These are phyloP conservation scores for Drosophila tristis DNA, from an alignment of 1,140 invertebrate genomes.

Conservation along the genomic window DNA sequence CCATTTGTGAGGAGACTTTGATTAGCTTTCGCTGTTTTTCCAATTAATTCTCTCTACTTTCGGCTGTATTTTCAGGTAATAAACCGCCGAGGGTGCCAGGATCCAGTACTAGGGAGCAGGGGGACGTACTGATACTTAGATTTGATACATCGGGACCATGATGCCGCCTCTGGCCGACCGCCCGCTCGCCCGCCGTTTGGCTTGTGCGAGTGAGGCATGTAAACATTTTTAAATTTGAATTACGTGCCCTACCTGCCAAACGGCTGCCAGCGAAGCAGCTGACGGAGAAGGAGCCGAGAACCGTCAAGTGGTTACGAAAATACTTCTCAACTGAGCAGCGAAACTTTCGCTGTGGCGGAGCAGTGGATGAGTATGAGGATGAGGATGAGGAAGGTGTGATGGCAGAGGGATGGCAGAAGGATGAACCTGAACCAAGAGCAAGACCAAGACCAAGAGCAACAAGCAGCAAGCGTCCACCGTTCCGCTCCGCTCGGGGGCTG, in stretches of 20 bases:
- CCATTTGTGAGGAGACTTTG: too few species aligned
- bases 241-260: constrained; percentile 66
- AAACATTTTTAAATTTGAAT: constrained; percentile 80
- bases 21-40: too few species aligned
- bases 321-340: constrained; percentile 52
- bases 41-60: constrained; percentile 11
- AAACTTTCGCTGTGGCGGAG: constrained; percentile 31
- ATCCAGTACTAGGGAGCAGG: too few species aligned
- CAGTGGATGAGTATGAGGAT: too few species aligned
- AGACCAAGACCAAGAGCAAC: constrained; percentile 27
- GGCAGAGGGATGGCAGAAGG: background rate
- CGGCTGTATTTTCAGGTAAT: constrained; percentile 37
- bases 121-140: constrained; percentile 6
- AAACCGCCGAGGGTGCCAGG: constrained; percentile 10
- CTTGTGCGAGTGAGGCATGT: constrained; percentile 54
- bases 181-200: constrained; percentile 20
- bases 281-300: constrained; percentile 29
- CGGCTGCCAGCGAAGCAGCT: constrained; percentile 21
- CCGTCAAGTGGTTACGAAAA: constrained; percentile 32
- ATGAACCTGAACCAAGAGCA: constrained; percentile 1
- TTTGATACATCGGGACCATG: constrained; percentile 53
- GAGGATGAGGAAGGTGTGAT: background rate
- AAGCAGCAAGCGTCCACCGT: constrained; percentile 35
- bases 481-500: background rate
- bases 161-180: constrained; percentile 19